A percentile compares a stretch with the other conserved stretches of the same genome.
These are phyloP conservation scores for Frankliniella intonsa DNA, from an alignment of 2,888 invertebrate genomes.

Conservation along the genomic window DNA sequence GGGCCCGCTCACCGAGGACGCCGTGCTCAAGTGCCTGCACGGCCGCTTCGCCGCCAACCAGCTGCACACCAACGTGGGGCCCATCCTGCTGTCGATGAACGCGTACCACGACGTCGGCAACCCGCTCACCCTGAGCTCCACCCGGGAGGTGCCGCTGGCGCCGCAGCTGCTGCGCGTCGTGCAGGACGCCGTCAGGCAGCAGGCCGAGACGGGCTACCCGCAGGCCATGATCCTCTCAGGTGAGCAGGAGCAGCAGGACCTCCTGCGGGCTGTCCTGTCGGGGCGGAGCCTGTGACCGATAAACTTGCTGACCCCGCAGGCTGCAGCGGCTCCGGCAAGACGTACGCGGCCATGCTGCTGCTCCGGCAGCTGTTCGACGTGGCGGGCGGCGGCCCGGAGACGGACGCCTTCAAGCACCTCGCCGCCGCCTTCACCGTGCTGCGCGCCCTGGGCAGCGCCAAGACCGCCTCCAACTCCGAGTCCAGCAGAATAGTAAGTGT, in stretches of 20 bases:
- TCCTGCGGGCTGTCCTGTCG: too few species aligned
- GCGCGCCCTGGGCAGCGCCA: constrained; percentile 83
- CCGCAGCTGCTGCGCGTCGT: constrained; percentile 84
- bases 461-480: constrained; percentile 84
- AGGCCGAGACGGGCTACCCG: constrained; percentile 91
- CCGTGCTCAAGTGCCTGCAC: constrained; percentile 85
- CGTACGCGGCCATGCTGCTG: constrained; percentile 85
- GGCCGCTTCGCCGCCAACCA: constrained; percentile 80
- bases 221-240: constrained; percentile 91
- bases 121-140: constrained; percentile 78
- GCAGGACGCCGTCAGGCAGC: constrained; percentile 86
- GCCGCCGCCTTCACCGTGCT: constrained; percentile 93
- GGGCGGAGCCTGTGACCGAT: too few species aligned
- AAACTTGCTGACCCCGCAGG: constrained; percentile 50
- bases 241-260: constrained; percentile 42
- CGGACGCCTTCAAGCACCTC: constrained; percentile 92
- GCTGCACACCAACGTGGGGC: constrained; percentile 87
- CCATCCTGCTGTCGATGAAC: constrained; percentile 84
- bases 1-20: constrained; percentile 90
- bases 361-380: constrained; percentile 87
- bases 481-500: constrained; percentile 82
- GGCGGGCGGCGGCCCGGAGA: constrained; percentile 90
- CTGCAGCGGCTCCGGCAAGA: constrained; percentile 90
- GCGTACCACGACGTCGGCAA: constrained; percentile 83
- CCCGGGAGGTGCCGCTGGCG: constrained; percentile 66